Evolutionary conservation across 2,797 vertebrate genomes (phyloP), one percentile per base, ranked within the genome.

Genomic region (Decapterus maruadsi): DNA sequence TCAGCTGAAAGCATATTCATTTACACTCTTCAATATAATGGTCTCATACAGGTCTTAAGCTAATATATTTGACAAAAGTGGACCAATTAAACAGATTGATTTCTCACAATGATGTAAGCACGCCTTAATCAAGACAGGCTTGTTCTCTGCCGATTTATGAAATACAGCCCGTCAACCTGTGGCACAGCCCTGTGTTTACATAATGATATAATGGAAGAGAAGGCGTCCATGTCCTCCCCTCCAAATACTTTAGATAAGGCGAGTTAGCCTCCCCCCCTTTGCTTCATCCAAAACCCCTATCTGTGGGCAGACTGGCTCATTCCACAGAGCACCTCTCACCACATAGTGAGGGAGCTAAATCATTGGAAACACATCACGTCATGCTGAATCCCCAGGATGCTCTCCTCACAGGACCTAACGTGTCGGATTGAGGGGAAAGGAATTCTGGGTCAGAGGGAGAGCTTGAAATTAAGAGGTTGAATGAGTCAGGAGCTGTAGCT

Each of bases 241-340:
- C 73, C 77, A 86, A 92, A 94, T 94, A 93, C 76, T 92, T 94
- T 69, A 94, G 93, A 94, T 94, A 93, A 93, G 89, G 71, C 22
- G 17, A 87, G 84, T 89, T 82, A 77, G 72, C 78, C 91, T 82
- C 91, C 89, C 89, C 78, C 70, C 53, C 9, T 16, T 55, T 55
- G 78, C 79, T 83, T 75, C 80, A 79, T 76, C 82, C 75, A 53
- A 73, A 83, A 81, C 68, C 69, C 46, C 78, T 83, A 87, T 93
- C 92, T 85, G 82, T 79, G 87, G 85, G 77, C 85, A 85, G 86
- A 51, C 84, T 53, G 77, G 68, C 85, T 91, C 92, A 89, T 92
- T 88, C 88, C 92, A 89, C 79, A 81, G 75, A 77, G 62, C 82
- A 87, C 87, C 88, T 67, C 81, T 92, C 91, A 86, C 80, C 65